These are phyloP conservation scores for Antidorcas marsupialis DNA, from an alignment of 2,113 vertebrate species.

Conservation along the genomic window DNA sequence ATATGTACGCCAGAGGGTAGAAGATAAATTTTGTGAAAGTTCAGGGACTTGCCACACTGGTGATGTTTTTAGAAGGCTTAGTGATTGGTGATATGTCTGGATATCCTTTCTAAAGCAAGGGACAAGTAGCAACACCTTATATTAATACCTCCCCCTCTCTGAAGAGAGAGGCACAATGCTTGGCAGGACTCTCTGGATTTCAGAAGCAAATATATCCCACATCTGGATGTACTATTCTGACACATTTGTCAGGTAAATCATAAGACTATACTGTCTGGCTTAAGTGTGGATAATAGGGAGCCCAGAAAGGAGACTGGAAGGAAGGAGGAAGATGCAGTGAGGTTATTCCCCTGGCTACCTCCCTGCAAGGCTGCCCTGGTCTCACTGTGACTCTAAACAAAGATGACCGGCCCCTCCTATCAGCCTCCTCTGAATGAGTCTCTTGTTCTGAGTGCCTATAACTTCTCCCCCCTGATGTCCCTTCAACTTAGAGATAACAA, in stretches of 20 bases:
- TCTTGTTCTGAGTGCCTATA: background rate
- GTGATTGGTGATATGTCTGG: background rate
- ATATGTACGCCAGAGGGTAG: background rate
- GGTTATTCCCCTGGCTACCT: background rate
- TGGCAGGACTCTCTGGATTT: background rate
- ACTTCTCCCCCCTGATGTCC: background rate
- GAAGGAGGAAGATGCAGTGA: background rate
- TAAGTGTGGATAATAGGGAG: background rate
- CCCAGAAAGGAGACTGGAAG: background rate
- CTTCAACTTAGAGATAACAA: background rate
- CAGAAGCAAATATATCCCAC: background rate
- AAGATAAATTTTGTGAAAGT: constrained; percentile 13
- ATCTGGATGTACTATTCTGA: background rate
- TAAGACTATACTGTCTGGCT: background rate
- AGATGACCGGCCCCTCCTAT: background rate
- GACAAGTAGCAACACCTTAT: background rate
- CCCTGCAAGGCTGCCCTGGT: background rate
- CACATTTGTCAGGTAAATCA: background rate
- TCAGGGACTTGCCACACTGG: background rate
- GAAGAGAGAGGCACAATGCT: background rate
- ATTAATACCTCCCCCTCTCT: background rate
- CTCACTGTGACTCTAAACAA: background rate
- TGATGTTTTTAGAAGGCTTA: background rate
- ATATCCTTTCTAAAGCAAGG: background rate
- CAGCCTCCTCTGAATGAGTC: background rate